Base-by-base conservation (phyloP, 2,888 invertebrate genomes). In the Sylvicola fuscatus region DNA sequence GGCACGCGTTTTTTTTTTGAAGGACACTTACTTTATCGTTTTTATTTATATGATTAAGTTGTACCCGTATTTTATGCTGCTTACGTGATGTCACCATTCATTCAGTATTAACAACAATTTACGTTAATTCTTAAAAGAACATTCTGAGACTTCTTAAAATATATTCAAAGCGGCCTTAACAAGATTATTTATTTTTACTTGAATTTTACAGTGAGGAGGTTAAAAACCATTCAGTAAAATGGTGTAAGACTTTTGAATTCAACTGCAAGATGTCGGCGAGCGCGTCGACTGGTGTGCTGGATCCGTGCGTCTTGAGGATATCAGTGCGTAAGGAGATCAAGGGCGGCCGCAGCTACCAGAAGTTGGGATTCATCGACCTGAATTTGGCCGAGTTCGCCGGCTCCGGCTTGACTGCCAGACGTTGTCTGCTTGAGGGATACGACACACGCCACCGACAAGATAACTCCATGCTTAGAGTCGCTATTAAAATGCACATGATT, bases 321-420 rank as follows among this genome's bases (percentile, higher is more conserved):
- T 97, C 95, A 42, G 84, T 97, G 49, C 71, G 95, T 55, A 93
- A 90, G 70, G 95, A 77, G 55, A 69, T 70, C 59, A 77, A 77
- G 55, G 77, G 77, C 56, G 59, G 59, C 37, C 56, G 59, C 44
- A 59, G 59, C 46, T 59, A 58, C 49, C 42, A 42, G 35, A 97
- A 97, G 68, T 72, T 98, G 49, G 97, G 97, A 46, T 97, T 90
- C 68, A 92, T 86, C 48, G 93, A 95, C 65, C 69, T 97, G 50
- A 95, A 98, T 66, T 71, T 97, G 54, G 87, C 95, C 39, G 92
- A 95, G 65, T 84, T 84, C 61, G 95, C 97, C 37, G 95, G 92
- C 42, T 79, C 89, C 29, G 95, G 93, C 29, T 69, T 78, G 49
- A 77, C 79, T 39, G 72, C 77, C 47, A 72, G 86, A 44, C 77